phyloP scores from a whole-genome alignment of 2,113 vertebrate genomes.

The Mesoclemmys tuberculata region DNA sequence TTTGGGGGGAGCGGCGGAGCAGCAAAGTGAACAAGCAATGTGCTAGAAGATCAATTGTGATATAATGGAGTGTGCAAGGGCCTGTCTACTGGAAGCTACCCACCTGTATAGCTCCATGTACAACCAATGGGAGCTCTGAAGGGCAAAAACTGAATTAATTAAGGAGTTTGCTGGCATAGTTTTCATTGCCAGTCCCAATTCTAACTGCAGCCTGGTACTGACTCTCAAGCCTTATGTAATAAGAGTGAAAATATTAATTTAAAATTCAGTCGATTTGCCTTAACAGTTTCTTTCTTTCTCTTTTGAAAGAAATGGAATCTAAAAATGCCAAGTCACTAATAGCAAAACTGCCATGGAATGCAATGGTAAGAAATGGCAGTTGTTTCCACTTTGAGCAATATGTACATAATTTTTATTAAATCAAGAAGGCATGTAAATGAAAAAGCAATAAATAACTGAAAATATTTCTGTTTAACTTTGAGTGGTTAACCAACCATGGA shows the following conservation, averaged over 20 bases:
- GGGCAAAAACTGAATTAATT: neutral
- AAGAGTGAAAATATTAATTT: neutral
- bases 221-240: neutral
- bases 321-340: neutral
- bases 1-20: too few species aligned
- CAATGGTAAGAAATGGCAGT: neutral
- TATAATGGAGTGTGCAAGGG: neutral
- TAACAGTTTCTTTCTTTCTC: neutral
- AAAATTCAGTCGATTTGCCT: neutral
- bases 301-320: neutral
- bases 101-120: neutral
- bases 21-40: neutral
- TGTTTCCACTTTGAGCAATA: too few species aligned
- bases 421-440: neutral
- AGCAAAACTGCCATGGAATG: neutral
- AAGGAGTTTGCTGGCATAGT: neutral
- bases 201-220: neutral
- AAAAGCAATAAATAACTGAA: neutral
- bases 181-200: neutral
- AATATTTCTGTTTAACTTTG: neutral
- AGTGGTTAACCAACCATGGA: neutral
- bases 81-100: neutral
- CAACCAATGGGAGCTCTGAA: neutral
- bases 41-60: neutral
- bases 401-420: neutral